phyloP scores from a whole-genome alignment of 1,140 invertebrate genomes.

The Drosophila equinoxialis region DNA sequence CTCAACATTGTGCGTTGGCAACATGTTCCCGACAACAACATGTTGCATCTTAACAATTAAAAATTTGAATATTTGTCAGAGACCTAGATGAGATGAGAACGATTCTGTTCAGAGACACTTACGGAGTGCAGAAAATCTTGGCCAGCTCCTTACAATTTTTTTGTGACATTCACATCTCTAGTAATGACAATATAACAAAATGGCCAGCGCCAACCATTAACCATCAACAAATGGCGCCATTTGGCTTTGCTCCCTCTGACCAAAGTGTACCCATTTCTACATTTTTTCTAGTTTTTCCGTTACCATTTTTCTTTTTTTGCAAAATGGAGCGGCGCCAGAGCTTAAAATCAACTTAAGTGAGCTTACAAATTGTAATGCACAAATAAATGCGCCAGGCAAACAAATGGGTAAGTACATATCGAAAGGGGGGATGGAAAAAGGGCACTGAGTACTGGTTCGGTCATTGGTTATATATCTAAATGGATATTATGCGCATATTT shows the following conservation, averaged over 20 bases:
- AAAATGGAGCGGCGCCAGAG: constrained; percentile 78
- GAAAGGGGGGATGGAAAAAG: constrained; percentile 6
- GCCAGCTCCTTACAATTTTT: constrained; percentile 4
- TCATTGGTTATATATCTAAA: constrained; percentile 73
- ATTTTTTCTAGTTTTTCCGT: constrained; percentile 25
- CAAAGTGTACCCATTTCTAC: constrained; percentile 32
- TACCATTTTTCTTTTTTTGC: constrained; percentile 52
- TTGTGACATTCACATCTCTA: not conserved
- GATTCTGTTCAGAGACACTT: too few relatives aligned
- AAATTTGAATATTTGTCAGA: too few relatives aligned
- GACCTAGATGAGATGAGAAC: too few relatives aligned
- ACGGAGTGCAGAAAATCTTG: not conserved
- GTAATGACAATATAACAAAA: constrained; percentile 22
- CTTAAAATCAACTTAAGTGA: constrained; percentile 74
- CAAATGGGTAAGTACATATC: constrained; percentile 37
- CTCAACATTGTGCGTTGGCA: not conserved
- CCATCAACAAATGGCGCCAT: constrained; percentile 56
- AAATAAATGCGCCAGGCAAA: constrained; percentile 67
- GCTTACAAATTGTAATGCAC: constrained; percentile 74
- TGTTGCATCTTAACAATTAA: not conserved
- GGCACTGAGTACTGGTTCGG: constrained; percentile 18
- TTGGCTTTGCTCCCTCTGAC: constrained; percentile 25
- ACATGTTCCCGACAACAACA: not conserved
- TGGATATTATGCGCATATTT: constrained; percentile 74
- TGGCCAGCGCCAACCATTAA: constrained; percentile 39